Conservation (phyloP, 2,113 vertebrate genomes). For the Eretmochelys imbricata region DNA sequence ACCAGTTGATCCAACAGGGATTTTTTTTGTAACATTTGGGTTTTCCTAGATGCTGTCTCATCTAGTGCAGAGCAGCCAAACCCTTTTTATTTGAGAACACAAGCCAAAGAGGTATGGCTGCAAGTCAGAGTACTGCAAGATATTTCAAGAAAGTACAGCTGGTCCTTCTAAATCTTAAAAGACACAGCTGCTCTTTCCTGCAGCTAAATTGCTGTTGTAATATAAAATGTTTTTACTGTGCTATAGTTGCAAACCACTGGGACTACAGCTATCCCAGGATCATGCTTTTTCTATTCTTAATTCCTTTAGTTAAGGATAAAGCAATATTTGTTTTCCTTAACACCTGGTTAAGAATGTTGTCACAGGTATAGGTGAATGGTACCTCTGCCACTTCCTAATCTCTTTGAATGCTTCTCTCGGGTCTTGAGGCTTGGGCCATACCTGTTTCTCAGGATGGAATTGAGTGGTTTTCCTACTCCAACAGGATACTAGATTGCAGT, state of each 20-base stretch:
- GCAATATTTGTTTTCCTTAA: neutral
- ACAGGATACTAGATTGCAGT: neutral
- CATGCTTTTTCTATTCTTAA: neutral
- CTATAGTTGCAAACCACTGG: neutral
- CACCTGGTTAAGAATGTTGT: neutral
- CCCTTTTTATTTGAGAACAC: neutral
- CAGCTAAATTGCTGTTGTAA: neutral
- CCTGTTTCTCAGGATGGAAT: neutral
- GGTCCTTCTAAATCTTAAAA: neutral
- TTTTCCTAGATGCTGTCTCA: neutral
- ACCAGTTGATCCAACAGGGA: rapidly evolving
- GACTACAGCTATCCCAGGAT: neutral
- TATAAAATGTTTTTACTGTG: neutral
- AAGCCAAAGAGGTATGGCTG: neutral
- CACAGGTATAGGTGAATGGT: neutral
- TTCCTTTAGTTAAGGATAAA: neutral
- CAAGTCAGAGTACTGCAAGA: neutral
- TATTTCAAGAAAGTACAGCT: neutral
- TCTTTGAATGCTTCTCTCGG: too few species aligned
- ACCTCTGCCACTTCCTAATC: too few species aligned
- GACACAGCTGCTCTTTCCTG: neutral
- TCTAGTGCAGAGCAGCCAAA: neutral
- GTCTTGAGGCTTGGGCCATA: neutral
- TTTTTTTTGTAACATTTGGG: neutral
- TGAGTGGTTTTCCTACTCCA: neutral